Evolutionary conservation across 2,113 vertebrate species (phyloP).

Genomic region (Corythornis vintsioides): DNA sequence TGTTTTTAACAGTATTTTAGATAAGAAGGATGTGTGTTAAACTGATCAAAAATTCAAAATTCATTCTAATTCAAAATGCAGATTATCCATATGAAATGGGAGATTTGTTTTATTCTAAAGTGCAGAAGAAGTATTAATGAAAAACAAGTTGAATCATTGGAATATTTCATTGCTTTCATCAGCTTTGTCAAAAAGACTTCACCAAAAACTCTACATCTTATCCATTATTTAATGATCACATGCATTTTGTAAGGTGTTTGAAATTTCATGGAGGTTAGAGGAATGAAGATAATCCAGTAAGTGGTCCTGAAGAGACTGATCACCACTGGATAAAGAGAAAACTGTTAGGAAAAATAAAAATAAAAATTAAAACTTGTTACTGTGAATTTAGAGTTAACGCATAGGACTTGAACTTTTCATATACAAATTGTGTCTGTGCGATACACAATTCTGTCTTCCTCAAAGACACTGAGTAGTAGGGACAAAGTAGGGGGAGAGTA

Average conservation of each 20-base stretch:
- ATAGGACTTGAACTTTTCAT: not conserved
- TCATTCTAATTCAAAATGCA: not conserved
- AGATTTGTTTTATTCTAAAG: slow-evolving; percentile 52
- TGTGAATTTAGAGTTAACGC: not conserved
- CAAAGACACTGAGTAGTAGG: not conserved
- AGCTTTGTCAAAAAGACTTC: not conserved
- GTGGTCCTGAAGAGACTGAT: not conserved
- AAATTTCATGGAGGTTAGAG: not conserved
- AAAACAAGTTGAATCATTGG: slow-evolving; percentile 34
- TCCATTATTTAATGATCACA: slow-evolving; percentile 18
- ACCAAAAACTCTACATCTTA: accelerated
- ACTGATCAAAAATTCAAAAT: slow-evolving; percentile 55
- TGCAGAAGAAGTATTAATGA: slow-evolving; percentile 37
- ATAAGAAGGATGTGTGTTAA: slow-evolving; percentile 67
- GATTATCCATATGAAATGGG: slow-evolving; percentile 53
- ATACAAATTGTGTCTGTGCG: not conserved
- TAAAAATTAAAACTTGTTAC: not conserved
- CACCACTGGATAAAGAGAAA: not conserved
- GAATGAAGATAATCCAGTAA: not conserved
- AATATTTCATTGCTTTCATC: slow-evolving; percentile 25
- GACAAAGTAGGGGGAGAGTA: not conserved
- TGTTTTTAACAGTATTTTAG: slow-evolving; percentile 70
- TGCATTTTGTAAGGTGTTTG: slow-evolving; percentile 18
- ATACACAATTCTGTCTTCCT: not conserved
- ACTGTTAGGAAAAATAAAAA: not conserved